Conservation (phyloP, 2,113 vertebrate genomes). For the Nyctereutes procyonoides region DNA sequence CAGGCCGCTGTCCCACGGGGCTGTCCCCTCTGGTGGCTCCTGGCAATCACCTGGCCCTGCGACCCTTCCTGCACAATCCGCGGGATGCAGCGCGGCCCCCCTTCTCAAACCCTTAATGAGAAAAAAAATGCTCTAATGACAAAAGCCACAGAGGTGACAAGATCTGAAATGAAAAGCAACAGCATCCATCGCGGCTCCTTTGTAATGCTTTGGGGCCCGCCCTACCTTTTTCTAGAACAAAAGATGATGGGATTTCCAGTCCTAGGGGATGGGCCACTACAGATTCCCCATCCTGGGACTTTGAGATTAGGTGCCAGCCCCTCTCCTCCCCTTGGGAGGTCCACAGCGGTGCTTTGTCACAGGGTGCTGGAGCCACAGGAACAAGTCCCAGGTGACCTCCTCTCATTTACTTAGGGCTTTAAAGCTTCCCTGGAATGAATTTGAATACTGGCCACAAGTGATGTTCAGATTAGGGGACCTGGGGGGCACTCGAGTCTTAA, state of each 20-base stretch:
- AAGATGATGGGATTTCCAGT: background rate
- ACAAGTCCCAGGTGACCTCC: background rate
- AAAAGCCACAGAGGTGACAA: background rate
- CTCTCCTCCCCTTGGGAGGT: background rate
- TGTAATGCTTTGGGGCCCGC: background rate
- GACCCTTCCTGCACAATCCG: background rate
- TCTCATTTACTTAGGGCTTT: background rate
- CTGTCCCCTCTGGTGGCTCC: background rate
- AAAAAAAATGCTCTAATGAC: background rate
- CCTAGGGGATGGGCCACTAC: background rate
- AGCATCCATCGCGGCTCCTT: background rate
- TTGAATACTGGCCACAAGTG: background rate
- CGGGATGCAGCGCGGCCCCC: background rate
- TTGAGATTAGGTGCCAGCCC: background rate
- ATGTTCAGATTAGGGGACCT: background rate
- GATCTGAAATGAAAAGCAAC: background rate
- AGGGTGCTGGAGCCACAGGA: background rate
- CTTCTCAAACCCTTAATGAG: background rate
- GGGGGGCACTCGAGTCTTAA: background rate
- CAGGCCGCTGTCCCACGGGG: background rate
- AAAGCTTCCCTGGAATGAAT: background rate
- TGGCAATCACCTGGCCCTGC: background rate
- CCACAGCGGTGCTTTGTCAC: background rate
- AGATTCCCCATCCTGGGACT: background rate
- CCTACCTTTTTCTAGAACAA: conserved; percentile 17